Evolutionary conservation across 2,888 invertebrate species (phyloP), one percentile per base, ranked within the genome.

Genomic region (Nysson spinosus): DNA sequence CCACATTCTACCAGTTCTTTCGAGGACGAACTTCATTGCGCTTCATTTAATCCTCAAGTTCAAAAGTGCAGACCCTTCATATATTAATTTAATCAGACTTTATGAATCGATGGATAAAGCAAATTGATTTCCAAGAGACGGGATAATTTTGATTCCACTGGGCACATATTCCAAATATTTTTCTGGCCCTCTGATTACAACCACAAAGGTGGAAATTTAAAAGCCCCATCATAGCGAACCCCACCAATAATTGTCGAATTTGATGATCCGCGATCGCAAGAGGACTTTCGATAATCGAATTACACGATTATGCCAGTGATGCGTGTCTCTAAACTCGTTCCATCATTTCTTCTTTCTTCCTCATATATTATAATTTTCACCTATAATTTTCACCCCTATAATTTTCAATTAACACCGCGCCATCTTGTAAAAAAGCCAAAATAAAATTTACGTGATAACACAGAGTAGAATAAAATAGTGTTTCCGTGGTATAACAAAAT

Each of bases 211-310:
- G 74, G 54, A 60, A 69, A 69, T 72, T 69, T 69, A 58, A 69
- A 68, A 51, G 56, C 56, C 28, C 35, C 35, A 7, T 11, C 11
- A 34, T n/a, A n/a, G n/a, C n/a, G n/a, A 16, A 14, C 40, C 47
- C 24, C 22, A 42, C 16, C 30, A 51, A 49, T 74, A 66, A 66
- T 74, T 50, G 62, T 56, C 39, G 35, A 5, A 37, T 39, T 70
- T 58, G 62, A 69, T 68, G 63, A 72, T 60, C 58, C 67, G 62
- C 54, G 58, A 68, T 61, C 37, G 55, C 39, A 50, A 16, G 42
- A 22, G 47, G n/a, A n/a, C 24, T 44, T n/a, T n/a, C 49, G 66
- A 66, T 72, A 72, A 72, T 72, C 58, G 47, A 72, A 66, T 72
- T 51, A 57, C 49, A n/a, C 49, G 51, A 72, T 73, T 57, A 50